Base-by-base conservation (phyloP, 2,797 vertebrate species). In the Synanceia verrucosa region DNA sequence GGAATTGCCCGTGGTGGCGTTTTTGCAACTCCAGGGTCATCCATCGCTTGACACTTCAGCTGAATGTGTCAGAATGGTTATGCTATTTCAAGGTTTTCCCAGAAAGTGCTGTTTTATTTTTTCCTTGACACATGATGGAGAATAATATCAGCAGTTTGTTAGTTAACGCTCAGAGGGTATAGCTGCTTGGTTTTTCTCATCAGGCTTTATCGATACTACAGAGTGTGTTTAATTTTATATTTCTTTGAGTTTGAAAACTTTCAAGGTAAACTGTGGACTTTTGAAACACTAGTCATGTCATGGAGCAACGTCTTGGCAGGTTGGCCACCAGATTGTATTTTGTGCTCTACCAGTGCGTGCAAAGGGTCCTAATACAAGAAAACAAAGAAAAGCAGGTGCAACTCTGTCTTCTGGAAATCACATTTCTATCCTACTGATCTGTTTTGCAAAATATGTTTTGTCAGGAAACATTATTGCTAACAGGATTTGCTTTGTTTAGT, bases 1-100 rank as follows among this genome's bases (percentile, higher is more conserved):
- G 33, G 50, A 78, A 88, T 85, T 70, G 79, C 60, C 58, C 65
- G 29, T 41, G 65, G 74, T 39, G 57, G 65, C 53, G 79, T 63
- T 82, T 72, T 41, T 71, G 78, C 29, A 34, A 37, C 78, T 68
- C 65, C 26, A 10, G 58, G 48, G 53, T 18, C 34, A 33, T 72
- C 43, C 9, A 33, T 34, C 60, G 56, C 23, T 14, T 12, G 55
- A 75, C 70, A 62, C 28, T 57, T 67, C 29, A 37, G 62, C 47
- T 39, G 36, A 58, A 75, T 65, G 73, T 78, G 65, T 67, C 44
- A 55, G 60, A 69, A 73, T 26, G 29, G 41, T 21, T 68, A 9
- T 58, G 61, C 62, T 64, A 19, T 68, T 82, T 77, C 37, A 65
- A 70, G 47, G n/a, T 34, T 59, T 56, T 58, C 39, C 1, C 21